phyloP scores from a whole-genome alignment of 1,140 invertebrate species.

The Riptortus pedestris region DNA sequence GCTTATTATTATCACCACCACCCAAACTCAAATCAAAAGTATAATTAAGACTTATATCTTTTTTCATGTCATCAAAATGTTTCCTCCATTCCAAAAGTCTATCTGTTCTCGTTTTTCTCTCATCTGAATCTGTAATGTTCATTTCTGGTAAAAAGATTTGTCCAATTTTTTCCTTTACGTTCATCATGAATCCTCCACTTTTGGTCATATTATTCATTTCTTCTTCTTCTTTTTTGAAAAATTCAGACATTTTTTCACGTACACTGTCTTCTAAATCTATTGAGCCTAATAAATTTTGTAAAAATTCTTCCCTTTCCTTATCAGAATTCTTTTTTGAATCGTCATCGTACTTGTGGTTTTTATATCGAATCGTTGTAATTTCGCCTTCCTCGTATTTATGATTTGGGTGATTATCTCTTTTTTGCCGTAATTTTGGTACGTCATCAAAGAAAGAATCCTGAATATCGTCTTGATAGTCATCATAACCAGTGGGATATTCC shows the following conservation, averaged over 20 bases:
- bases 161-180: background rate
- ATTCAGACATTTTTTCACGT: conserved; percentile 13
- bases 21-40: background rate
- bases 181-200: conserved; percentile 33
- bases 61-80: background rate
- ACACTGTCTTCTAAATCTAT: conserved; percentile 22
- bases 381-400: background rate
- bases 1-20: background rate
- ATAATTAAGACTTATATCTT: conserved; percentile 5
- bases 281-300: conserved; percentile 23
- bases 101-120: background rate
- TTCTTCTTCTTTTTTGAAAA: conserved; percentile 20
- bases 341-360: background rate
- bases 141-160: background rate
- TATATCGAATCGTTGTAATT: background rate
- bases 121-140: background rate
- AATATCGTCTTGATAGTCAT: conserved; percentile 40
- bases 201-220: conserved; percentile 39
- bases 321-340: background rate
- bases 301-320: conserved; percentile 16
- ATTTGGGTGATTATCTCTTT: conserved; percentile 3
- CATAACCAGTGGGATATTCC: conserved; percentile 19
- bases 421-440: conserved; percentile 21
- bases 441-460: conserved; percentile 36
- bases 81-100: background rate